phyloP scores from a whole-genome alignment of 1,140 invertebrate genomes.

The Leptestheria dahalacensis region DNA sequence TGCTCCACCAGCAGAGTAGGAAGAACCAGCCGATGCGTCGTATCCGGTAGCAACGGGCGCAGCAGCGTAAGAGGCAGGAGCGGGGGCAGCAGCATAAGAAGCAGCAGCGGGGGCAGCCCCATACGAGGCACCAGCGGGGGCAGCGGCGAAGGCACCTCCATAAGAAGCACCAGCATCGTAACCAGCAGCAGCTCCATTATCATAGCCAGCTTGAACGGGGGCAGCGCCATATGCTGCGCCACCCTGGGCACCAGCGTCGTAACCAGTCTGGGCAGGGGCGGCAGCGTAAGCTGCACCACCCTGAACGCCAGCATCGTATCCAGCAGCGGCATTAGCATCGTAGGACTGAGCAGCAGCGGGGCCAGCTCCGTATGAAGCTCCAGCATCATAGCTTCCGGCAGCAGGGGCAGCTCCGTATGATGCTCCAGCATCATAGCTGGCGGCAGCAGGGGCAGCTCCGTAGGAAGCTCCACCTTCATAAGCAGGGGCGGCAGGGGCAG shows the following conservation, averaged over 20 bases:
- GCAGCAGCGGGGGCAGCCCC: not conserved
- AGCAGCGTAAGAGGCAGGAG: constrained; percentile 11
- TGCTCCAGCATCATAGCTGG: not conserved
- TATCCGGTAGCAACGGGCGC: constrained; percentile 3
- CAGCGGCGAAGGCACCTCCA: constrained; percentile 16
- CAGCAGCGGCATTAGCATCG: not conserved
- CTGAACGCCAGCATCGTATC: not conserved
- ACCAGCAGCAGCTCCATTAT: constrained; percentile 5
- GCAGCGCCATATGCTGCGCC: constrained; percentile 15
- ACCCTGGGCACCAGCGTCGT: constrained; percentile 10
- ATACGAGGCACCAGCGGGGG: constrained; percentile 15
- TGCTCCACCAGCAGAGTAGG: not conserved
- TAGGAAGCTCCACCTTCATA: constrained; percentile 5
- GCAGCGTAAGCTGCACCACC: constrained; percentile 6
- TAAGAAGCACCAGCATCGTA: constrained; percentile 11
- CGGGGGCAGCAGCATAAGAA: not conserved
- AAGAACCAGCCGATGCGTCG: constrained; percentile 1
- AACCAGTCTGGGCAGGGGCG: constrained; percentile 13
- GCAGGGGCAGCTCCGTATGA: constrained; percentile 7
- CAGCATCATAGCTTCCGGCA: constrained; percentile 7
- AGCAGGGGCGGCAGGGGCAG: constrained; percentile 13
- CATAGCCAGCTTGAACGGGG: constrained; percentile 8
- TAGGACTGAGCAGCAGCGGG: constrained; percentile 3
- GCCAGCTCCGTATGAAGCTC: constrained; percentile 4
- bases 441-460: constrained; percentile 6